A percentile compares a stretch with the other conserved stretches of the same genome.
phyloP scores from a whole-genome alignment of 92 coral and sea anemone species.

The Isaurus tuberculatus region DNA sequence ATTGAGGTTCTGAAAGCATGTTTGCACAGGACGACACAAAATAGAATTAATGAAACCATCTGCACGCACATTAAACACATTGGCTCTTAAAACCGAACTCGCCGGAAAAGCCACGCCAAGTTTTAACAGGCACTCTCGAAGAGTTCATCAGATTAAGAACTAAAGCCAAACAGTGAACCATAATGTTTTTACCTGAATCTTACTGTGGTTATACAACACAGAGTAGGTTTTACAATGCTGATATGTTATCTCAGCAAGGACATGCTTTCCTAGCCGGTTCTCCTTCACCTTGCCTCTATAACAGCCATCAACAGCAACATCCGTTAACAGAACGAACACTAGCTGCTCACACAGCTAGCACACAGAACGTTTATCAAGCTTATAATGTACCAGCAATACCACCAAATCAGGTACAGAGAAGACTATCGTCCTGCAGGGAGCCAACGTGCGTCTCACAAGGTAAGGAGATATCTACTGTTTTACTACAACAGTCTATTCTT shows the following conservation, averaged over 20 bases:
- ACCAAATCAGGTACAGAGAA: conserved; percentile 18
- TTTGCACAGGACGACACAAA: conserved; percentile 42
- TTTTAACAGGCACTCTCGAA: not conserved
- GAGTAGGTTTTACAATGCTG: conserved; percentile 8
- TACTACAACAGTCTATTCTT: not conserved
- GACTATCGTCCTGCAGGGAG: not conserved
- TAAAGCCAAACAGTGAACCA: not conserved
- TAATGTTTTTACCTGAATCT: conserved; percentile 32
- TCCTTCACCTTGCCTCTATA: conserved; percentile 35
- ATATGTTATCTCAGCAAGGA: conserved; percentile 32
- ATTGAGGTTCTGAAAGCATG: conserved; percentile 48
- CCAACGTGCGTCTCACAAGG: conserved; percentile 17
- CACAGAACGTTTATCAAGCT: conserved; percentile 16
- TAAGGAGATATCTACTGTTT: not conserved
- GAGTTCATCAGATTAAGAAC: not conserved
- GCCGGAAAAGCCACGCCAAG: conserved; percentile 39
- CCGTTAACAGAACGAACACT: conserved; percentile 32
- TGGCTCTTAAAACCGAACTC: conserved; percentile 30
- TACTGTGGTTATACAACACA: conserved; percentile 1
- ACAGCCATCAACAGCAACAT: conserved; percentile 8
- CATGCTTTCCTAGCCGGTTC: conserved; percentile 21
- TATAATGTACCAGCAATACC: conserved; percentile 2
- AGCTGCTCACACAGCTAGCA: conserved; percentile 18
- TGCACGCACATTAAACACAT: conserved; percentile 42
- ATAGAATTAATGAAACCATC: conserved; percentile 41